Evolutionary conservation across 1,140 invertebrate species (phyloP), one percentile per base, ranked within the genome.

Genomic region (Galendromus occidentalis): DNA sequence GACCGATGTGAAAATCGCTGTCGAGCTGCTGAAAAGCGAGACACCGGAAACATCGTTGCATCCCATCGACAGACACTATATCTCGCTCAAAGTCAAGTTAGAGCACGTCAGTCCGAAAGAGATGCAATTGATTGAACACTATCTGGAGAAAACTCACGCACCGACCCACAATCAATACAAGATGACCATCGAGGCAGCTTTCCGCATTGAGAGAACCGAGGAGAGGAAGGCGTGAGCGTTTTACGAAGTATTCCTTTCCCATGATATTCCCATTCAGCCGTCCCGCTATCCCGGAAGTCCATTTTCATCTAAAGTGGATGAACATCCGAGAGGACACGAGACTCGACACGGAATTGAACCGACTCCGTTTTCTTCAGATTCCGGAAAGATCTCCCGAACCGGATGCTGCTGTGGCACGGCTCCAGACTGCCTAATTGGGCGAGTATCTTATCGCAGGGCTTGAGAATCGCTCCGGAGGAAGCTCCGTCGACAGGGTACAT

Each of bases 361-460:
- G n/a, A n/a, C n/a, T 17, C 42, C 67, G 55, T 66, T n/a, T n/a
- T n/a, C n/a, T n/a, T 14, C 51, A 59, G 51, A 25, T 59, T 59
- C 30, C 73, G 51, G 44, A 64, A 14, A 45, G 20, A 67, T 42
- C 33, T 72, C 18, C 67, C 68, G 14, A 80, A 80, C 69, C 71
- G 72, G 30, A 74, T 78, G 70, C 71, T 83, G 12, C 71, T 83
- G 30, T 83, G 81, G 80, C 82, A 83, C 69, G 82, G 81, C 14
- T 81, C 79, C 17, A 69, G 82, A n/a, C 70, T 76, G 7, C 77
- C 79, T 14, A 82, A 82, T 71, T 82, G 74, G 74, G 77, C 76
- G 64, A 80, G 82, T 59, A 83, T 83, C 69, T 71, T 82, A 2
- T 78, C 76, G 14, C 79, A 83, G 71, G 82, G 82, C 25, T 72